Evolutionary conservation across 1,140 invertebrate species (phyloP).

Genomic region (Pemphigus obesinymphae): DNA sequence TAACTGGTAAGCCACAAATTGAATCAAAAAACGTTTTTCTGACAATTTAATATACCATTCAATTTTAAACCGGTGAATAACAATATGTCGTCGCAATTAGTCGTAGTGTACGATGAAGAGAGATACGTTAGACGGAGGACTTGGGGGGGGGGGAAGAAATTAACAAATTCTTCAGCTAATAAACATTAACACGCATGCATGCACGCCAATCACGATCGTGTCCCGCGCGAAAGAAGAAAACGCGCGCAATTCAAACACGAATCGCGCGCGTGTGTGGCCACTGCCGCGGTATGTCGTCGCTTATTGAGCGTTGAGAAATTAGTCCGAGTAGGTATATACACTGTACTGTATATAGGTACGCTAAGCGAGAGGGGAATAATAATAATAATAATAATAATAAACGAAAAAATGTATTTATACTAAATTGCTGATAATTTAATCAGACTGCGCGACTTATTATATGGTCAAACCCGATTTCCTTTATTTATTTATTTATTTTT

Average conservation of each 20-base stretch:
- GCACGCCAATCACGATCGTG: neutral
- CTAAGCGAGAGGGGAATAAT: too few relatives aligned
- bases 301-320: neutral
- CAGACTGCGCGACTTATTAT: neutral
- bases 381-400: slow-evolving; percentile 9
- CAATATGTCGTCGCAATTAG: too few relatives aligned
- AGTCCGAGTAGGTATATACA: neutral
- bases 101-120: too few relatives aligned
- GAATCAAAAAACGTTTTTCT: too few relatives aligned
- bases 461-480: neutral
- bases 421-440: slow-evolving; percentile 13
- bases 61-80: too few relatives aligned
- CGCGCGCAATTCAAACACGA: neutral
- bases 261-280: neutral
- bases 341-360: neutral
- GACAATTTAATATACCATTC: too few relatives aligned
- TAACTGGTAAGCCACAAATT: too few relatives aligned
- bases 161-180: neutral
- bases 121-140: neutral
- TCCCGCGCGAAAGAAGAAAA: neutral
- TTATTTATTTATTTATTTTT: neutral
- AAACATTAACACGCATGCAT: neutral
- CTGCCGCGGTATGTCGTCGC: neutral
- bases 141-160: neutral
- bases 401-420: slow-evolving; percentile 15